Evolutionary conservation across 2,888 invertebrate genomes (phyloP), one percentile per base, ranked within the genome.

Genomic region (Stenurella melanura): DNA sequence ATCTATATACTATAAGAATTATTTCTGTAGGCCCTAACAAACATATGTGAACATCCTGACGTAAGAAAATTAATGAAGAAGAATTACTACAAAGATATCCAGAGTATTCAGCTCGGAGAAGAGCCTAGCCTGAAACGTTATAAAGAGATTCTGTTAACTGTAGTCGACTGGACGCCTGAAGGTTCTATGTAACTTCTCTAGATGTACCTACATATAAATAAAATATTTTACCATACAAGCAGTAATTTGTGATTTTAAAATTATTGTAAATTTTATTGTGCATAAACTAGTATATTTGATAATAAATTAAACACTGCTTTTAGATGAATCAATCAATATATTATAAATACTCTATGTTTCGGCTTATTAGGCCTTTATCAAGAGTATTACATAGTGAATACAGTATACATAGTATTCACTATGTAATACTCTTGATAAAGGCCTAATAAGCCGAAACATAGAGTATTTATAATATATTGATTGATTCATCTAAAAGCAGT

Each of bases 1-100:
- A n/a, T n/a, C n/a, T n/a, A n/a, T n/a, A n/a, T n/a, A n/a, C 21
- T 26, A 3, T 26, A 26, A 26, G 21, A 26, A 4, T 34, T 69
- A 17, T 56, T 42, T 63, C 78, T 83, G 64, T 80, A 86, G 85
- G 84, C 86, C 34, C 70, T 87, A 60, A 84, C 85, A 1, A 85
- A 84, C 76, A 83, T 87, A 10, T 86, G 84, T 73, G 85, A 86
- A 73, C 85, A 86, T 75, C 86, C 86, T 1, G 74, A 73, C 11
- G 76, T 86, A 54, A 76, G 85, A 38, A 81, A 82, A 61, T 73
- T 82, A 60, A 80, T 87, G 6, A 70, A 72, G 3, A 66, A 80
- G 17, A 81, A 84, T 11, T 82, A 86, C 78, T 78, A 81, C 56
- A 64, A 81, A 34, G 79, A 81, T 56, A 30, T 87, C 5, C 77